Evolutionary conservation across 2,888 invertebrate genomes (phyloP).

Genomic region (Dynastes tityus): DNA sequence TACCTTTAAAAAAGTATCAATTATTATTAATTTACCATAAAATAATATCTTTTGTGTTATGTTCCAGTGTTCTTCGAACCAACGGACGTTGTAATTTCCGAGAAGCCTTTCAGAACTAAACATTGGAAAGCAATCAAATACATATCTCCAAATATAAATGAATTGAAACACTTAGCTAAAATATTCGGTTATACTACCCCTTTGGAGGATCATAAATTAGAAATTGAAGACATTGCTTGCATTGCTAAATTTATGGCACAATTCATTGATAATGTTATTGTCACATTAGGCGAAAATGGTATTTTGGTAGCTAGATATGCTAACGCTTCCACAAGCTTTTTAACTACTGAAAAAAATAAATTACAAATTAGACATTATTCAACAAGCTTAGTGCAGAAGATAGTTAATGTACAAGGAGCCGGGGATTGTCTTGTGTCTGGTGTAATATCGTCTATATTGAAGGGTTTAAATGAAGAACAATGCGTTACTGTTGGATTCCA

Average conservation of each 20-base stretch:
- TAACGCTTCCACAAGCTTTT: conserved; percentile 61
- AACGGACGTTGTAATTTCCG: conserved; percentile 85
- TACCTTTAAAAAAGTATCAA: no score
- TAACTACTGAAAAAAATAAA: conserved; percentile 51
- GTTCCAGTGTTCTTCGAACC: conserved; percentile 92
- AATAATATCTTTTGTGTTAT: conserved; percentile 56
- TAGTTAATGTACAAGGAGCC: conserved; percentile 87
- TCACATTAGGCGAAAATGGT: conserved; percentile 78
- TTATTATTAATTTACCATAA: background rate
- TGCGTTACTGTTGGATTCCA: conserved; percentile 77
- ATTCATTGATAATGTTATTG: conserved; percentile 74
- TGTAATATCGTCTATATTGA: conserved; percentile 77
- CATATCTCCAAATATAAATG: conserved; percentile 87
- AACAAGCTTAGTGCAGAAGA: conserved; percentile 66
- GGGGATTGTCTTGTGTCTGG: conserved; percentile 86
- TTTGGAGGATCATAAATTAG: conserved; percentile 58
- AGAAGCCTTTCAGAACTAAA: conserved; percentile 77
- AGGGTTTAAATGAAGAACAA: conserved; percentile 72
- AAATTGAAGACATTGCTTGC: conserved; percentile 63
- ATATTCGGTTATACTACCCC: conserved; percentile 67
- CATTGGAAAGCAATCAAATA: conserved; percentile 73
- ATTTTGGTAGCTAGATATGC: conserved; percentile 71
- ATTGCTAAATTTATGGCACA: conserved; percentile 69
- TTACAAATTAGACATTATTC: conserved; percentile 69
- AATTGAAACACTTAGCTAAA: conserved; percentile 80